phyloP scores from a whole-genome alignment of 2,888 invertebrate species.

The Ommatoiulus sabulosus region DNA sequence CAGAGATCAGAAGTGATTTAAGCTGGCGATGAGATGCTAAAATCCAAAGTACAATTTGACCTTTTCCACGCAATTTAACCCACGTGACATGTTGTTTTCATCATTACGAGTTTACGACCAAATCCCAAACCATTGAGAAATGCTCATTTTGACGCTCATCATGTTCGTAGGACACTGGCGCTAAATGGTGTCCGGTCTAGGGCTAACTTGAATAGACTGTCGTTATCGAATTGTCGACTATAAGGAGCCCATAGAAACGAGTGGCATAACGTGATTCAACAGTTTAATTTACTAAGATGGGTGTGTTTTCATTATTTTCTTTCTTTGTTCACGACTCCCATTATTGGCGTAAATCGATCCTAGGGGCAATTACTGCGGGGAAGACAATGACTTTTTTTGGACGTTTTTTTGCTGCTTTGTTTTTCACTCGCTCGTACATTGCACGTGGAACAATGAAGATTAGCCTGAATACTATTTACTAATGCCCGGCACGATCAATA shows the following conservation, averaged over 20 bases:
- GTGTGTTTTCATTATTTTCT: conserved; percentile 43
- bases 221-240: background rate
- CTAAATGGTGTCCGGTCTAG: background rate
- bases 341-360: conserved; percentile 43
- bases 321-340: conserved; percentile 43
- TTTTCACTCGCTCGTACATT: background rate
- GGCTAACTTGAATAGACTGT: background rate
- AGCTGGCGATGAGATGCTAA: too few species aligned
- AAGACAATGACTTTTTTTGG: conserved; percentile 26
- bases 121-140: background rate
- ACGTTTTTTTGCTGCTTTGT: background rate
- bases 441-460: conserved; percentile 14
- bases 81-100: background rate
- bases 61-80: too few species aligned
- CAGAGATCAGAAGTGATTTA: too few species aligned
- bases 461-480: conserved; percentile 19
- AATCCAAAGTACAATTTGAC: too few species aligned
- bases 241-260: background rate
- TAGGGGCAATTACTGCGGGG: background rate
- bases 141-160: background rate
- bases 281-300: conserved; percentile 43
- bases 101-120: background rate
- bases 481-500: conserved; percentile 31
- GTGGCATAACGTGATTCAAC: conserved; percentile 24
- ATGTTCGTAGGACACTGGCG: background rate